Evolutionary conservation across 2,797 vertebrate species (phyloP).

Genomic region (Dermochelys coriacea): DNA sequence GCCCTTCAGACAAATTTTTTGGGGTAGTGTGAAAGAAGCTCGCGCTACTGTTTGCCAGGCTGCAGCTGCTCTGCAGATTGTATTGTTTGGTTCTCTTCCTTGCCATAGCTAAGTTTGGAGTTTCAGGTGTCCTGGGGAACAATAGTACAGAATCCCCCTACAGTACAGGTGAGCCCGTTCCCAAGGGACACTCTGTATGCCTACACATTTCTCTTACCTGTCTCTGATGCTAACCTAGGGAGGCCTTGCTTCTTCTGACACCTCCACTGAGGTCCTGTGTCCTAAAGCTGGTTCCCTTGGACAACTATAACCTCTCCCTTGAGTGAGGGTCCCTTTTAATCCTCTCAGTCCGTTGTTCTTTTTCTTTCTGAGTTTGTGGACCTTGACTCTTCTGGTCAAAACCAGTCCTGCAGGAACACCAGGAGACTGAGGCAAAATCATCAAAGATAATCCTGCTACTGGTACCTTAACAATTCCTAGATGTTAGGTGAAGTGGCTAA

Average conservation of each 20-base stretch:
- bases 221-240: neutral
- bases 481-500: neutral
- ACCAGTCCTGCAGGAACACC: neutral
- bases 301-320: neutral
- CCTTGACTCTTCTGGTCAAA: neutral
- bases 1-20: too few species aligned
- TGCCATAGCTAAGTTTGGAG: neutral
- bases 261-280: neutral
- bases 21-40: neutral
- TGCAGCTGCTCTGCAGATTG: neutral
- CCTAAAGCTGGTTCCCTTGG: neutral
- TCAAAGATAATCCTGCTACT: neutral
- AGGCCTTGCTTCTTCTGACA: neutral
- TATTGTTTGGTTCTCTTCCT: too few species aligned
- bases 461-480: neutral
- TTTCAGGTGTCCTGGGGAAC: neutral
- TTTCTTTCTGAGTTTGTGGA: neutral
- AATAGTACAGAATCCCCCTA: neutral
- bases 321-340: neutral
- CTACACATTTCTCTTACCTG: neutral
- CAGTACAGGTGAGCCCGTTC: neutral
- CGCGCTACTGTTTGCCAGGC: neutral
- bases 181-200: neutral
- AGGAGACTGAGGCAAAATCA: neutral
- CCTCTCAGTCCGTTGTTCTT: neutral